Evolutionary conservation across 2,113 vertebrate species (phyloP), one percentile per base, ranked within the genome.

Genomic region (Hippocampus barbouri): DNA sequence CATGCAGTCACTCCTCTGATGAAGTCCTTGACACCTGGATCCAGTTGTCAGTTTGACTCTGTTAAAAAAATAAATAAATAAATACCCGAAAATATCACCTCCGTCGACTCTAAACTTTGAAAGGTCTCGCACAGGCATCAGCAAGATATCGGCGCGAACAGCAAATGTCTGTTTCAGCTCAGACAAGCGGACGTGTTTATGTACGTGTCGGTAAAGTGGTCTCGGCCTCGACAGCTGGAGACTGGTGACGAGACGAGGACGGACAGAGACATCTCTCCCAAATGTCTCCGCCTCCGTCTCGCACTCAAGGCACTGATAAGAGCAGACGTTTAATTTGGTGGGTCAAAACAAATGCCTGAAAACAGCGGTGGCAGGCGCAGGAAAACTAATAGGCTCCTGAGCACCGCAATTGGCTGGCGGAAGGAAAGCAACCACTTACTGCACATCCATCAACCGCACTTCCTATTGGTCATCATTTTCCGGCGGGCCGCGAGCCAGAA

Each of bases 241-340:
- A 76, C 38, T 21, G 45, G 43, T 23, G 47, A 76, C 74, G 73
- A 85, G 83, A 85, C 83, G 85, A 78, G 79, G 86, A 84, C 86
- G 79, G 81, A 86, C 83, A 82, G 76, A 70, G 16, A 72, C 80
- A 65, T 85, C 78, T 76, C 69, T 74, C 66, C 62, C 21, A 10
- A 2, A 27, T 68, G 66, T 64, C 49, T 76, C 60, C 18, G 47
- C 67, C 62, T 70, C 68, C 56, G 68, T 79, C 70, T n/a, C 45
- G 45, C 53, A 83, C 64, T 1, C 56, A 71, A 80, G 84, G 84
- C 84, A 80, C 73, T 86, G 89, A 89, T 86, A 89, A 87, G 83
- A 89, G 70, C 71, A 83, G 89, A 84, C 85, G 80, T 89, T 88
- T 88, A 85, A 90, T 90, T 87, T 85, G 79, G 71, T 41, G 63